These are phyloP conservation scores for Onychomys leucogaster DNA, from an alignment of 2,797 vertebrate species.

Conservation along the genomic window DNA sequence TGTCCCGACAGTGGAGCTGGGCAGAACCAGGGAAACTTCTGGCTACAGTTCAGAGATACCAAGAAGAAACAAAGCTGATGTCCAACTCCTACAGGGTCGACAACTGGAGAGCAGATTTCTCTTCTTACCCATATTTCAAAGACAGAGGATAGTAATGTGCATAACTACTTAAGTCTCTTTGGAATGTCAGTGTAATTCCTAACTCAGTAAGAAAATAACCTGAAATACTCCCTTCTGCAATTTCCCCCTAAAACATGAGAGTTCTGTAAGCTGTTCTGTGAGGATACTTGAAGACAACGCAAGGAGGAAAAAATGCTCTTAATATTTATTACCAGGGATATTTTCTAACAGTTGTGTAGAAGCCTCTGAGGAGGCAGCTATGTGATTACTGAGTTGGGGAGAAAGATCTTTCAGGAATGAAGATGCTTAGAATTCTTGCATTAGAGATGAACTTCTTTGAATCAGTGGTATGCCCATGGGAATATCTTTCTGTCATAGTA, in stretches of 20 bases:
- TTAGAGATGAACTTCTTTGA: neutral
- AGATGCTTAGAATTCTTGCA: slow-evolving; percentile 11
- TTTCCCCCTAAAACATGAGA: slow-evolving; percentile 45
- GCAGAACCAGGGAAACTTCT: no score
- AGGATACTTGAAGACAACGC: slow-evolving; percentile 40
- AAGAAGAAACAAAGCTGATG: slow-evolving; percentile 13
- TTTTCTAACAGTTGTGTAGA: neutral
- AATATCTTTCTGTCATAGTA: neutral
- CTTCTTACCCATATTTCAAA: neutral
- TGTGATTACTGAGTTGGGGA: neutral
- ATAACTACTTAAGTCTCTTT: slow-evolving; percentile 23
- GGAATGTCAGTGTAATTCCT: slow-evolving; percentile 47
- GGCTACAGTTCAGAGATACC: neutral
- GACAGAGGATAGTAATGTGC: neutral
- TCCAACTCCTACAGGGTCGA: neutral
- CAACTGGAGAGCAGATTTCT: neutral
- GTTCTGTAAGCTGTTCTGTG: slow-evolving; percentile 35
- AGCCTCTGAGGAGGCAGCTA: neutral
- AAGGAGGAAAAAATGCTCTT: slow-evolving; percentile 23
- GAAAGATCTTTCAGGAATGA: neutral
- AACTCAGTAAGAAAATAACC: slow-evolving; percentile 47
- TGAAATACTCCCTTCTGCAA: slow-evolving; percentile 47
- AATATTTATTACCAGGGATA: slow-evolving; percentile 20
- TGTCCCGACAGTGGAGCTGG: no score
- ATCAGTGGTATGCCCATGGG: neutral